A percentile compares a stretch with the other conserved stretches of the same genome.
phyloP scores from a whole-genome alignment of 2,113 vertebrate genomes.

The Cinclus cinclus region DNA sequence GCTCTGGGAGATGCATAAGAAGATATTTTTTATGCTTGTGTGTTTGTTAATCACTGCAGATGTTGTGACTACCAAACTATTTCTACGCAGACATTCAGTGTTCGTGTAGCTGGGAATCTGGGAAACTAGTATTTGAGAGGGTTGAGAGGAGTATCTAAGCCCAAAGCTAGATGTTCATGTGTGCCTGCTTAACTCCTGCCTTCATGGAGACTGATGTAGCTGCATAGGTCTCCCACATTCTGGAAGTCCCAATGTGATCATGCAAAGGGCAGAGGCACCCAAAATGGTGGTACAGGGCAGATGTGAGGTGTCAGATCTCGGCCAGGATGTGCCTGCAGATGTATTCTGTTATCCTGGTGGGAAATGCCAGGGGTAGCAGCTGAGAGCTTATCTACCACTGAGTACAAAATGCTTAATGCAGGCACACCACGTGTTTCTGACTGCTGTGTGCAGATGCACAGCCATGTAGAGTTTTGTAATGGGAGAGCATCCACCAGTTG shows the following conservation, averaged over 20 bases:
- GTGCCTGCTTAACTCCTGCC: background rate
- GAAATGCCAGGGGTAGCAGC: background rate
- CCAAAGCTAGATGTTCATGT: background rate
- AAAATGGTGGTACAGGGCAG: background rate
- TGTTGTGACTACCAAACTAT: background rate
- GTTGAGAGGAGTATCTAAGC: background rate
- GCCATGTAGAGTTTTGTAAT: background rate
- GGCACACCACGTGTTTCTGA: background rate
- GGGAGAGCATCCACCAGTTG: background rate
- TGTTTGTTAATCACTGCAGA: background rate
- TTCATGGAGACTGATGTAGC: background rate
- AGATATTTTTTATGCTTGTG: background rate
- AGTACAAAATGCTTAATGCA: background rate
- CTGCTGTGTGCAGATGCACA: background rate
- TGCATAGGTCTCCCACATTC: background rate
- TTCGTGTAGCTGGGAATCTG: background rate
- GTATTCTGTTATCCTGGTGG: background rate
- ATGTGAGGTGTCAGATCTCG: fast-evolving
- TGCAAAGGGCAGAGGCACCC: background rate
- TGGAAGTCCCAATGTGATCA: background rate
- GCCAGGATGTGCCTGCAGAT: background rate
- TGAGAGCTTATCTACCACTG: background rate
- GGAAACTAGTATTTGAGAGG: background rate
- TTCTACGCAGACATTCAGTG: background rate
- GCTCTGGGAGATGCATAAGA: background rate